A percentile compares a stretch with the other conserved stretches of the same genome.
These are phyloP conservation scores for Antigone vipio DNA, from an alignment of 2,113 vertebrate species.

Conservation along the genomic window DNA sequence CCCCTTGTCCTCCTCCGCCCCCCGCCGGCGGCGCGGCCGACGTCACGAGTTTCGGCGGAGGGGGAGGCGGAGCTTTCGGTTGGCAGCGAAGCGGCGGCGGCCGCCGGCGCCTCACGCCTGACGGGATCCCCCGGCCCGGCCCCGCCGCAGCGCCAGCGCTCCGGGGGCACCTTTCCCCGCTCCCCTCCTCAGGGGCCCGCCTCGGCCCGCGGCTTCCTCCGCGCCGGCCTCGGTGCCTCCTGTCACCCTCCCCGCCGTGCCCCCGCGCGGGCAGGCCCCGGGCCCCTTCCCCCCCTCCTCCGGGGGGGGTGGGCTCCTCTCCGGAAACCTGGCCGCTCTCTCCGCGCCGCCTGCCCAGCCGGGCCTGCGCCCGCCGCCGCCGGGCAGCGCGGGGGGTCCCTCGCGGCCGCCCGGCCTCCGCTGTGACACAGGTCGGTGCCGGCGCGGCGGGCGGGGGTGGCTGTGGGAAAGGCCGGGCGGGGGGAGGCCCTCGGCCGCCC, in stretches of 20 bases:
- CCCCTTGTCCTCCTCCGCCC: neutral
- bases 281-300: neutral
- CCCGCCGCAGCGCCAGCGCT: neutral
- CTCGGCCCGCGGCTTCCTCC: no score
- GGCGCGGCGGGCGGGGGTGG: neutral
- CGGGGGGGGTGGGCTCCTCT: neutral
- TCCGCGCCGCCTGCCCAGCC: neutral
- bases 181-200: no score
- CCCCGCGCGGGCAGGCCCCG: neutral
- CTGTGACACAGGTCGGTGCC: neutral
- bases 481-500: neutral
- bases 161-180: no score
- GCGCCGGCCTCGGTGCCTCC: neutral
- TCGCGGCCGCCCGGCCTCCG: neutral
- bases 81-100: neutral
- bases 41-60: slow-evolving; percentile 24
- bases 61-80: slow-evolving; percentile 4
- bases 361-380: neutral
- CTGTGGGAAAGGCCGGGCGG: neutral
- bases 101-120: neutral
- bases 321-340: neutral
- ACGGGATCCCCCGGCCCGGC: neutral
- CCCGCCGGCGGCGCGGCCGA: neutral
- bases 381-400: neutral
- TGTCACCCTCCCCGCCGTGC: neutral